Evolutionary conservation across 2,888 invertebrate species (phyloP).

Genomic region (Papilio protenor): DNA sequence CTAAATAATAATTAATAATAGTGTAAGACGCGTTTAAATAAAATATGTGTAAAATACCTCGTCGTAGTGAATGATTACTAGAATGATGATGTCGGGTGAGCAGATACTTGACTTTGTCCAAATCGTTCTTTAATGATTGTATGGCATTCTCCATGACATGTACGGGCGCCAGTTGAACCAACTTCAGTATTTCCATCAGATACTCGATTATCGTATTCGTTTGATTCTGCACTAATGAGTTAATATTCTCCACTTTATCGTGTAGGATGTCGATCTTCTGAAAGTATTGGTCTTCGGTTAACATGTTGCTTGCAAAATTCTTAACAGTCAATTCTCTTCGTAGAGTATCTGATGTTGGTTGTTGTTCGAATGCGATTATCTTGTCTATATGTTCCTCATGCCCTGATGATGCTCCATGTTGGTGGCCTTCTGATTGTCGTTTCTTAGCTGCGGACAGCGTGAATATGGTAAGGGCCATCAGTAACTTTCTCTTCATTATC

Average conservation of each 20-base stretch:
- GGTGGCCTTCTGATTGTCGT: not conserved
- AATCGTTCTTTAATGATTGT: constrained; percentile 56
- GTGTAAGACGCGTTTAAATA: no score
- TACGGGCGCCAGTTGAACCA: constrained; percentile 55
- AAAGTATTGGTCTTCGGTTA: constrained; percentile 70
- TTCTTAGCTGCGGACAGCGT: constrained; percentile 24
- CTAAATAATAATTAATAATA: not conserved
- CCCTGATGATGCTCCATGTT: constrained; percentile 1
- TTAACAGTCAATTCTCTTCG: constrained; percentile 66
- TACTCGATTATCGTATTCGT: constrained; percentile 68
- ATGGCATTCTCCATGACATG: constrained; percentile 57
- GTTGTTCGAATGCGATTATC: not conserved
- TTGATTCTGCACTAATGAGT: constrained; percentile 66
- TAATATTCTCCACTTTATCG: constrained; percentile 65
- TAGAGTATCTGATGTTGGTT: constrained; percentile 29
- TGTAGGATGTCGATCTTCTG: constrained; percentile 71
- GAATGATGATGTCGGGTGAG: constrained; percentile 49
- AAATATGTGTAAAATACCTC: constrained; percentile 54
- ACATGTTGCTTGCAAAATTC: constrained; percentile 71
- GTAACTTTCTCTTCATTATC: constrained; percentile 38
- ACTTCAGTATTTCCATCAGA: constrained; percentile 63
- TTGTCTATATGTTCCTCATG: constrained; percentile 16
- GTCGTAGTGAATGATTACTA: constrained; percentile 52
- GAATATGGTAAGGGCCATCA: constrained; percentile 36
- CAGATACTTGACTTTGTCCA: constrained; percentile 59